A percentile compares a stretch with the other conserved stretches of the same genome.
Conservation (phyloP, 2,113 vertebrate species). For the Lates calcarifer region DNA sequence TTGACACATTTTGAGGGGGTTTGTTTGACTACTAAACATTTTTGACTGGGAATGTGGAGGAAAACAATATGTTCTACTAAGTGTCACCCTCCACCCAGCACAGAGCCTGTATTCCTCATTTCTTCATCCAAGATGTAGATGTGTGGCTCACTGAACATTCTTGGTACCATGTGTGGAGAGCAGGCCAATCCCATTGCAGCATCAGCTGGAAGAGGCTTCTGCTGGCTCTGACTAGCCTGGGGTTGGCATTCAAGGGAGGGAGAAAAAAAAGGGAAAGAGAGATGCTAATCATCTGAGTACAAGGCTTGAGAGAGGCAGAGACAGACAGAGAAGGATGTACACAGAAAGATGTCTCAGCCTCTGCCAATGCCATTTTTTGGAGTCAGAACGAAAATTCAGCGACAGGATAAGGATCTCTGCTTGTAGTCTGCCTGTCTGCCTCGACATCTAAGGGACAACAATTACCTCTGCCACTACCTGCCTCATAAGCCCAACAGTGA, state of each 20-base stretch:
- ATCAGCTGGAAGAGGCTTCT: conserved; percentile 51
- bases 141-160: conserved; percentile 48
- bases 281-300: conserved; percentile 74
- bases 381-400: conserved; percentile 52
- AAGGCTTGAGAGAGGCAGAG: conserved; percentile 46
- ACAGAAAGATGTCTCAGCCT: conserved; percentile 50
- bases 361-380: conserved; percentile 53
- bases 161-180: conserved; percentile 8
- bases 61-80: conserved; percentile 43
- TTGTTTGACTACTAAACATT: conserved; percentile 5
- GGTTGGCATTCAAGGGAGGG: conserved; percentile 58
- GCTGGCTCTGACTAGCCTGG: conserved; percentile 42
- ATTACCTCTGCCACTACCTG: conserved; percentile 57
- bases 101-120: conserved; percentile 34
- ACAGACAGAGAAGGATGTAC: conserved; percentile 37
- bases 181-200: conserved; percentile 53
- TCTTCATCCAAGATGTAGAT: conserved; percentile 48
- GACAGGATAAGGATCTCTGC: conserved; percentile 64
- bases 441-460: conserved; percentile 46
- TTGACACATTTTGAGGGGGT: conserved; percentile 3
- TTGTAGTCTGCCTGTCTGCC: conserved; percentile 46
- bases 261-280: conserved; percentile 47
- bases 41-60: neutral
- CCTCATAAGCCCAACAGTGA: conserved; percentile 18
- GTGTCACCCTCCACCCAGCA: conserved; percentile 14